These are phyloP conservation scores for Knipowitschia caucasica DNA, from an alignment of 2,797 vertebrate genomes.

Conservation along the genomic window DNA sequence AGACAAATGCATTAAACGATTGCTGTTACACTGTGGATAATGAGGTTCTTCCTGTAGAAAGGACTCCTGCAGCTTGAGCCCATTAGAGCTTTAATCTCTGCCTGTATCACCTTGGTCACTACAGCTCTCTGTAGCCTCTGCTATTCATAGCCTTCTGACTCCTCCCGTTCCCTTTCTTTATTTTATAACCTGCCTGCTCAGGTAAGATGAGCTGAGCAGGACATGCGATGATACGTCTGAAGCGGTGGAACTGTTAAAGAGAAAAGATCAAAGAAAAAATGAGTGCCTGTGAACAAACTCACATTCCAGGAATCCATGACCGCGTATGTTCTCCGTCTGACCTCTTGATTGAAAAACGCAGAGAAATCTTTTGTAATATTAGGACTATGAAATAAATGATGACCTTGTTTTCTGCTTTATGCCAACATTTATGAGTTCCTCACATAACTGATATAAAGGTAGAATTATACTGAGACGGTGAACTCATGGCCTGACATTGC, in stretches of 20 bases:
- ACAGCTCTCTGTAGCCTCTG: conserved; percentile 25
- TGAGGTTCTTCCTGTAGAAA: conserved; percentile 64
- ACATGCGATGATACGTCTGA: background rate
- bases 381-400: background rate
- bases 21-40: conserved; percentile 47
- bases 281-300: background rate
- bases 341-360: background rate
- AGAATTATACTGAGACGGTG: conserved; percentile 23
- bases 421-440: background rate
- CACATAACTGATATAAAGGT: background rate
- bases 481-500: background rate
- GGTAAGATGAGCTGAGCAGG: conserved; percentile 24
- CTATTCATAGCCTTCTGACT: conserved; percentile 55
- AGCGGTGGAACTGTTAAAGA: background rate
- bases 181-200: conserved; percentile 25
- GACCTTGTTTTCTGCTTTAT: background rate
- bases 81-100: conserved; percentile 66
- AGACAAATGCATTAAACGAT: conserved; percentile 35
- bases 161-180: background rate
- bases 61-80: conserved; percentile 52
- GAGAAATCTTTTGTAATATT: background rate
- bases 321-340: background rate
- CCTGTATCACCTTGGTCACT: conserved; percentile 53
- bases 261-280: background rate
- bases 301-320: background rate